Conservation (phyloP, 2,113 vertebrate species). For the Daboia siamensis region DNA sequence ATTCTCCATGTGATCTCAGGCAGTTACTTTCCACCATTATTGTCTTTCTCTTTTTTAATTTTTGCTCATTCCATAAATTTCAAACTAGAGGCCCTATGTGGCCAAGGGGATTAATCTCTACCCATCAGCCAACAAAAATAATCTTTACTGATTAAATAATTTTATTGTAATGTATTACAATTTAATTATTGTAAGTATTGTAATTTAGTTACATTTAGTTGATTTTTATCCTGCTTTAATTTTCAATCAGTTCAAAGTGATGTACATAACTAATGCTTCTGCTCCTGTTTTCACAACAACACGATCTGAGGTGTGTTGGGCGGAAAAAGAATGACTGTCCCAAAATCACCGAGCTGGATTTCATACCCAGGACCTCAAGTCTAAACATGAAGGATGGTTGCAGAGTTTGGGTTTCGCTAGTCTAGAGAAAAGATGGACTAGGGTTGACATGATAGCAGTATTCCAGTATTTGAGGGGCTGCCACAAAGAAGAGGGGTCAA, state of each 20-base stretch:
- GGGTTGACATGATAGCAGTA: background rate
- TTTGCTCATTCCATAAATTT: background rate
- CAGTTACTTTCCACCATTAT: background rate
- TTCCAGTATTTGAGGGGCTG: background rate
- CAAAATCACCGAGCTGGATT: background rate
- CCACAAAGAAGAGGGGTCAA: background rate
- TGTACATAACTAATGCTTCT: background rate
- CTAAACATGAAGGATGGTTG: background rate
- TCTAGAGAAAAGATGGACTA: background rate
- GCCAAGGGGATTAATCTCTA: background rate
- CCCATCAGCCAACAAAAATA: background rate
- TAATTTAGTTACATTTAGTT: background rate
- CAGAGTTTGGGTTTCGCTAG: background rate
- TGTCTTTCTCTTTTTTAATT: background rate
- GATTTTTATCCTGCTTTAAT: background rate
- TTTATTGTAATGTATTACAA: background rate
- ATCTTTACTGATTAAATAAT: background rate
- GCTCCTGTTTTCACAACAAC: background rate
- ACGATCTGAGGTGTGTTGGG: background rate
- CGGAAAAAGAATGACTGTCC: background rate
- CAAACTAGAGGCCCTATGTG: background rate
- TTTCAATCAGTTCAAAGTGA: background rate
- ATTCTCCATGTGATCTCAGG: background rate
- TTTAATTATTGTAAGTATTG: background rate
- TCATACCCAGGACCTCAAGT: background rate